Evolutionary conservation across 2,888 invertebrate species (phyloP).

Genomic region (Sussaba pulchella): DNA sequence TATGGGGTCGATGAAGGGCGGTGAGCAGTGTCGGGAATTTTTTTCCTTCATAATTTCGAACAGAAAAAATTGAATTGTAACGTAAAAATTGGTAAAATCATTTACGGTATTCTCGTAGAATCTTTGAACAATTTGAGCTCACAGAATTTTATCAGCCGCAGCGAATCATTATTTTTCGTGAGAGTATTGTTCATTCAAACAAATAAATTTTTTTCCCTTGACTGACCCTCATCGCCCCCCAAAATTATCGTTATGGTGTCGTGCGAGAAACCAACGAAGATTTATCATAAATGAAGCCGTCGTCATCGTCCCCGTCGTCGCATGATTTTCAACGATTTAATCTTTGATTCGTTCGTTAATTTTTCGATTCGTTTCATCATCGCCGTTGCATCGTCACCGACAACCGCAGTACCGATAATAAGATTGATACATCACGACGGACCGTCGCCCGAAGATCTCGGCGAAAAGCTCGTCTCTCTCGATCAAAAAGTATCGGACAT

Average conservation of each 20-base stretch:
- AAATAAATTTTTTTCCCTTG: background rate
- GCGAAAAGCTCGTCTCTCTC: constrained; percentile 87
- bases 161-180: too few relatives aligned
- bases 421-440: constrained; percentile 77
- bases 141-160: too few relatives aligned
- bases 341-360: constrained; percentile 17
- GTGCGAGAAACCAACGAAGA: background rate
- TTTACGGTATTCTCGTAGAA: too few relatives aligned
- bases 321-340: constrained; percentile 19
- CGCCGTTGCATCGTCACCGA: constrained; percentile 20
- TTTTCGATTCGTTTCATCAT: too few relatives aligned
- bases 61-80: too few relatives aligned
- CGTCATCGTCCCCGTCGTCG: background rate
- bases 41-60: too few relatives aligned
- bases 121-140: too few relatives aligned
- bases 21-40: background rate
- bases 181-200: too few relatives aligned
- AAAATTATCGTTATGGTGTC: background rate
- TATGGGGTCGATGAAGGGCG: background rate
- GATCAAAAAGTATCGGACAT: constrained; percentile 94
- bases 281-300: background rate
- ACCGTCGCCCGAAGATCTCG: constrained; percentile 76
- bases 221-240: background rate
- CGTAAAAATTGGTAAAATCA: too few relatives aligned
- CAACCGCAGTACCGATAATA: constrained; percentile 76